Conservation (phyloP, 2,113 vertebrate genomes). For the Trachemys scripta region DNA sequence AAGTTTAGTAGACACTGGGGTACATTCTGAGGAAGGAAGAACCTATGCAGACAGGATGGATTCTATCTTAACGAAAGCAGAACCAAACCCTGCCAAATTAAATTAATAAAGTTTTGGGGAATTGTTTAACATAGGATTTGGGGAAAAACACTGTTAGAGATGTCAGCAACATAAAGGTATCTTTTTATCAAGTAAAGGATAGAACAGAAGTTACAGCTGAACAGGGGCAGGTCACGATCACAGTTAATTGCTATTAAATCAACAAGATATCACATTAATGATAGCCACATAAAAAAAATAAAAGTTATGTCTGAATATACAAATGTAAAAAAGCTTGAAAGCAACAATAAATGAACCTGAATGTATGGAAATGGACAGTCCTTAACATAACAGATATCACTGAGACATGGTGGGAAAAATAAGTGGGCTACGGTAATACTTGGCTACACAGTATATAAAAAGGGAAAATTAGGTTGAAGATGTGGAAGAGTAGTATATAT, state of each 20-base stretch:
- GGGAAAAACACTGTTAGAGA: not conserved
- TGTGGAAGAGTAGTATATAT: not conserved
- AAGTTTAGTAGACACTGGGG: not conserved
- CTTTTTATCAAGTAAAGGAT: not conserved
- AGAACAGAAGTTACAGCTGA: not conserved
- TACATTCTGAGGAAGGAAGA: not conserved
- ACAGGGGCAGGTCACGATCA: not conserved
- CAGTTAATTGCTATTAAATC: not conserved
- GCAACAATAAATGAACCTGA: not conserved
- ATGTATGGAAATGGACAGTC: rapidly evolving
- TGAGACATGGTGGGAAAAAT: not conserved
- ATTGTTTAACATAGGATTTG: not conserved
- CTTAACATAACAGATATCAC: not conserved
- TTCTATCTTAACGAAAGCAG: not conserved
- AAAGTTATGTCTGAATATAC: not conserved
- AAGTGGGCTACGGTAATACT: not conserved
- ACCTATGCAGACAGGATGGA: not conserved
- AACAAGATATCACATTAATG: not conserved
- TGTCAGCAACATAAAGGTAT: not conserved
- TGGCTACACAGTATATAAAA: not conserved
- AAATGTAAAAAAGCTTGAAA: not conserved
- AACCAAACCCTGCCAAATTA: not conserved
- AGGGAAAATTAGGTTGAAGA: not conserved
- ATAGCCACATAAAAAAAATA: not conserved
- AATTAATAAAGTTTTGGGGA: not conserved